Base-by-base conservation (phyloP, 2,888 invertebrate genomes). In the Chloroclysta siterata region DNA sequence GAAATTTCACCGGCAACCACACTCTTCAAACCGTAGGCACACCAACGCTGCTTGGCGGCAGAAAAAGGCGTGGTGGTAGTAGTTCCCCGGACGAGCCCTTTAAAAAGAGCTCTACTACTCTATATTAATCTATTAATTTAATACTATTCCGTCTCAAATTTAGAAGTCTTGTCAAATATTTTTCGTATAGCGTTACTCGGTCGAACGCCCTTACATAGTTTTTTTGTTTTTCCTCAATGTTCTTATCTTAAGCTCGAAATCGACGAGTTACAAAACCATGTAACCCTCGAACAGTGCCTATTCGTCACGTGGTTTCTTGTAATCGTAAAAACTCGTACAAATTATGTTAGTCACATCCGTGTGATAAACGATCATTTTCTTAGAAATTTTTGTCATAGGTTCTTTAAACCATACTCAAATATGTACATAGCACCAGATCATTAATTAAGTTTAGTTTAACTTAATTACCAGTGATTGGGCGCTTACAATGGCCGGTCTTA, bases 261-360 rank as follows among this genome's bases (percentile, higher is more conserved):
- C 68, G 53, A 58, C 33, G 17, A 11, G 28, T 63, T 57, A 46
- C 54, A 33, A 66, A 60, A 52, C 14, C 61, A 36, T 48, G 28
- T 52, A 15, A 46, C 13, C 28, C 17, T 15, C 44, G 52, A 53
- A 28, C 17, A 46, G 13, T 52, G 10, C 17, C 7, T 14, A 68
- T 68, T 71, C 63, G 66, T 66, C 70, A 69, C 55, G 52, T 66
- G 65, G 67, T 67, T 66, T 60, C 60, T 68, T 33, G 56, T 48
- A 62, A 70, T 66, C 55, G 65, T 72, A 77, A 78, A 79, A 79
- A 76, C 73, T 71, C 55, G 64, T 68, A 64, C 17, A 73, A 73
- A 77, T 78, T 77, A 80, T 75, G 80, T 79, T 79, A 80, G 76
- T 83, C 80, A 84, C 76, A 80, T 81, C 80, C 80, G 75, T 41